Conservation (phyloP, 2,797 vertebrate species). For the Intellagama lesueurii region DNA sequence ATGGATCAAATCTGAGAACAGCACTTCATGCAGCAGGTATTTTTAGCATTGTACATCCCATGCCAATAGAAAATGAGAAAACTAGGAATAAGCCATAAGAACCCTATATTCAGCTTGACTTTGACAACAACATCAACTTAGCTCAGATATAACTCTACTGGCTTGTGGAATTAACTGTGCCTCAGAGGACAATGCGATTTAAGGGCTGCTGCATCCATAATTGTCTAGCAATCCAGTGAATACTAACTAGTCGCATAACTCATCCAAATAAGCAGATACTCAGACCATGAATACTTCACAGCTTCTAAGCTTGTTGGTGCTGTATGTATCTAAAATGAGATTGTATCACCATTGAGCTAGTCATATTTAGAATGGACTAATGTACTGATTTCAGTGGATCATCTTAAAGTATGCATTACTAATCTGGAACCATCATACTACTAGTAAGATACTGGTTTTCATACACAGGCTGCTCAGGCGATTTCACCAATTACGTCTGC, state of each 20-base stretch:
- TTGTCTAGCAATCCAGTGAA: neutral
- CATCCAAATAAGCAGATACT: neutral
- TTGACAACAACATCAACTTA: neutral
- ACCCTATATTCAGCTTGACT: neutral
- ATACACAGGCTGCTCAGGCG: neutral
- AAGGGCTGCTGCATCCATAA: neutral
- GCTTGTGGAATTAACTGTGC: slow-evolving; percentile 28
- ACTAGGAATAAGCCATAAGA: neutral
- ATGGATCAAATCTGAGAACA: neutral
- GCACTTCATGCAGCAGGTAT: neutral
- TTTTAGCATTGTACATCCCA: neutral
- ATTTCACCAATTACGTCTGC: neutral
- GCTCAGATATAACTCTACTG: neutral
- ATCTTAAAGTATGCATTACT: neutral
- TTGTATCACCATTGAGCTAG: neutral
- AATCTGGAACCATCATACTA: too few relatives aligned
- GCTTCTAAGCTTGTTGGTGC: neutral
- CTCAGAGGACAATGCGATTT: slow-evolving; percentile 10
- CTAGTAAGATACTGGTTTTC: neutral
- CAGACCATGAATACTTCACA: neutral
- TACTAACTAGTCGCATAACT: neutral
- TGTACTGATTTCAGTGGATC: too few relatives aligned
- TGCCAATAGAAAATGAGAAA: neutral
- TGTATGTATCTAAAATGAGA: neutral
- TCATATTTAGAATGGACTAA: too few relatives aligned